Evolutionary conservation across 1,140 invertebrate species (phyloP).

Genomic region (Drosophila subobscura): DNA sequence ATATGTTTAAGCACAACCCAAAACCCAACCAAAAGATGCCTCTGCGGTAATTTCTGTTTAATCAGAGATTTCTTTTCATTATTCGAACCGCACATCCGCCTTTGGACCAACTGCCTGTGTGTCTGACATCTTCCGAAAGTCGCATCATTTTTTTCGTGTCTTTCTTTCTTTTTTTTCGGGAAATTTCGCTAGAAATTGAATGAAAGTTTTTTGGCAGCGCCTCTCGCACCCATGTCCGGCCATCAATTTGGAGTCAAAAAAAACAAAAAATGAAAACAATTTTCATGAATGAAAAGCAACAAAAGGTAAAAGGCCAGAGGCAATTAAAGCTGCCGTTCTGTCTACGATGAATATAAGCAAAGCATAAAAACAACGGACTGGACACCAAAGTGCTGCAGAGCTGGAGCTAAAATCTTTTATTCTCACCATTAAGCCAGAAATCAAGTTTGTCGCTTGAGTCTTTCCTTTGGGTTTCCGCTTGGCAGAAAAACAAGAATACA

Average conservation of each 20-base stretch:
- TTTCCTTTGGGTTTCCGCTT: constrained; percentile 62
- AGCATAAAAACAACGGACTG: constrained; percentile 11
- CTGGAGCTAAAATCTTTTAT: constrained; percentile 33
- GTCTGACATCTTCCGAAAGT: constrained; percentile 11
- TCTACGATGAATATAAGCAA: constrained; percentile 37
- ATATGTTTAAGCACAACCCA: too few species aligned
- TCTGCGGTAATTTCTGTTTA: too few species aligned
- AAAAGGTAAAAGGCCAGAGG: constrained; percentile 36
- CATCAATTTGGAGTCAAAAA: constrained; percentile 43
- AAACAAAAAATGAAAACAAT: constrained; percentile 46
- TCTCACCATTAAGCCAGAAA: constrained; percentile 32
- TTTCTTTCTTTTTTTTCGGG: constrained; percentile 41
- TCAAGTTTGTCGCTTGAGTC: constrained; percentile 81
- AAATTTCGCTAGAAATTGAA: constrained; percentile 68
- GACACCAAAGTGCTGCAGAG: constrained; percentile 1
- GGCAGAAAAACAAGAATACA: not conserved
- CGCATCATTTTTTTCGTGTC: constrained; percentile 15
- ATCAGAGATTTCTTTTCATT: too few species aligned
- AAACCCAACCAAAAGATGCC: too few species aligned
- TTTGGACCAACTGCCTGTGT: constrained; percentile 9
- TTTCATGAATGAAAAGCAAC: constrained; percentile 50
- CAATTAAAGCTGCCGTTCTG: constrained; percentile 46
- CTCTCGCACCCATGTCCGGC: constrained; percentile 24
- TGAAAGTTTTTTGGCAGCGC: constrained; percentile 65
- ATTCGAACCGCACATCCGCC: constrained; percentile 26